phyloP scores from a whole-genome alignment of 2,888 invertebrate species.

The Pecten maximus region DNA sequence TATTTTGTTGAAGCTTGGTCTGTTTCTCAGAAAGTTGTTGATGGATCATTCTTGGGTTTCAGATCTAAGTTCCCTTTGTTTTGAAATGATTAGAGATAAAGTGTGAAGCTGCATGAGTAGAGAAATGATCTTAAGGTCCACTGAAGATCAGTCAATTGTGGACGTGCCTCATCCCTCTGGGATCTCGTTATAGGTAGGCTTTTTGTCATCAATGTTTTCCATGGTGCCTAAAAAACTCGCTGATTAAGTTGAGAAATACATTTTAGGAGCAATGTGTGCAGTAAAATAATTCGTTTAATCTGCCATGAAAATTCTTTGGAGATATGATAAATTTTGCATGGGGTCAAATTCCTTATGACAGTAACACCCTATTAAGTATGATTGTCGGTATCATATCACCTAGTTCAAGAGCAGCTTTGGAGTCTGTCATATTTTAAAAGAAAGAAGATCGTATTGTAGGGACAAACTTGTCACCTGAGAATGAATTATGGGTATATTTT shows the following conservation, averaged over 20 bases:
- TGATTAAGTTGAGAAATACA: neutral
- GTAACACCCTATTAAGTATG: neutral
- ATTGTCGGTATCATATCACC: constrained; percentile 13
- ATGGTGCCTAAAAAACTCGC: too few species aligned
- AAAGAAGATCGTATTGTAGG: constrained; percentile 8
- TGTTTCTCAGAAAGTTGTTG: too few species aligned
- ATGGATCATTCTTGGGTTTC: too few species aligned
- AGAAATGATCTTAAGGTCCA: too few species aligned
- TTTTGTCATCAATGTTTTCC: too few species aligned
- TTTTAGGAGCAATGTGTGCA: neutral
- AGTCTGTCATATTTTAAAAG: constrained; percentile 31
- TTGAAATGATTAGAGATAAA: too few species aligned
- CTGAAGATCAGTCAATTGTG: too few species aligned
- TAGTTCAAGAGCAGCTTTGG: neutral
- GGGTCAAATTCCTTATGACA: neutral
- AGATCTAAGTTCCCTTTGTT: too few species aligned
- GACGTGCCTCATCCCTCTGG: too few species aligned
- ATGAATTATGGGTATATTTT: constrained; percentile 32
- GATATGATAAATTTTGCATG: neutral
- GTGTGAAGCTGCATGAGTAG: too few species aligned
- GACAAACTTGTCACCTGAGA: constrained; percentile 17
- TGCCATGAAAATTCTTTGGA: neutral
- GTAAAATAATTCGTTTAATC: constrained; percentile 1
- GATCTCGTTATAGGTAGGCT: too few species aligned
- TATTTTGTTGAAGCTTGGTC: too few species aligned